These are phyloP conservation scores for Lasioglossum vierecki DNA, from an alignment of 2,888 invertebrate species.

Conservation along the genomic window DNA sequence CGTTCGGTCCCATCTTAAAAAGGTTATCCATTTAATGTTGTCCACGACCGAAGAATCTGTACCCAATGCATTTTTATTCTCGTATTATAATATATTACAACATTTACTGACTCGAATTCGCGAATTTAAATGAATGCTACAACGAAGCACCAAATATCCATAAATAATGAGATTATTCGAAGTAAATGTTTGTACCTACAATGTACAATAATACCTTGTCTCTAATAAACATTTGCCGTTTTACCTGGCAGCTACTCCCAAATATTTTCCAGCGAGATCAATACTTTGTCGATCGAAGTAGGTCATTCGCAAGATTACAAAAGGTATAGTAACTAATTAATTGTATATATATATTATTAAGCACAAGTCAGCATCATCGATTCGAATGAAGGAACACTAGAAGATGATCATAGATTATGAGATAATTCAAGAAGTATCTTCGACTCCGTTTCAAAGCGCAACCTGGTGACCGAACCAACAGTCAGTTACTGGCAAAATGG, in stretches of 20 bases:
- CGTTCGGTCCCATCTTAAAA: background rate
- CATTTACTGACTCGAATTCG: background rate
- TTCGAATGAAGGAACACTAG: slow-evolving; percentile 36
- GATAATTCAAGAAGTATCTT: slow-evolving; percentile 56
- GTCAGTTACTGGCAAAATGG: slow-evolving; percentile 88
- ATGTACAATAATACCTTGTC: too few species aligned
- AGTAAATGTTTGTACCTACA: background rate
- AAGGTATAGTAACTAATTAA: slow-evolving; percentile 10
- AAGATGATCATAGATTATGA: slow-evolving; percentile 33
- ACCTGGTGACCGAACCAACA: slow-evolving; percentile 63
- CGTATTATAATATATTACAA: too few species aligned
- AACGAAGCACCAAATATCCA: background rate
- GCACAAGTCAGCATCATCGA: slow-evolving; percentile 37
- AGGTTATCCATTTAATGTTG: background rate
- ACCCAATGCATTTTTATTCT: background rate
- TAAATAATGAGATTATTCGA: background rate
- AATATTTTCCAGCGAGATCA: background rate
- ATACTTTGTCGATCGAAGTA: background rate
- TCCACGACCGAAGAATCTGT: too few species aligned
- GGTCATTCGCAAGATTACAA: background rate
- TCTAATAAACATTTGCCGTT: background rate
- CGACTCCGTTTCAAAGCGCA: slow-evolving; percentile 51
- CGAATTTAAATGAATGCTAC: background rate
- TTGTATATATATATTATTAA: slow-evolving; percentile 24
- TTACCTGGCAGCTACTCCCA: background rate